A percentile compares a stretch with the other conserved stretches of the same genome.
phyloP scores from a whole-genome alignment of 2,888 invertebrate species.

The Ectemnius cavifrons region DNA sequence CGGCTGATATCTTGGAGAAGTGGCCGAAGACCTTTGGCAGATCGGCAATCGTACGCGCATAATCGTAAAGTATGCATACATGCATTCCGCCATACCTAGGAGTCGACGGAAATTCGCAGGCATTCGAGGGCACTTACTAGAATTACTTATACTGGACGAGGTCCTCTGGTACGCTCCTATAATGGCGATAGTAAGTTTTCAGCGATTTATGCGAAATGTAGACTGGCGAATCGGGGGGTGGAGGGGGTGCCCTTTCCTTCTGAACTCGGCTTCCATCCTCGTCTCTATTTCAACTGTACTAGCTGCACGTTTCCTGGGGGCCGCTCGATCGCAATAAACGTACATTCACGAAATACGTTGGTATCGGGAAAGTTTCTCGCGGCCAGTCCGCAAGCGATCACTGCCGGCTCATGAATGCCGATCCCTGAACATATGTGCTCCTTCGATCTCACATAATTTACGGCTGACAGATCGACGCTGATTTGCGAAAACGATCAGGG shows the following conservation, averaged over 20 bases:
- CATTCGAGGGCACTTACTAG: slow-evolving; percentile 58
- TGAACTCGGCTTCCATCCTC: slow-evolving; percentile 14
- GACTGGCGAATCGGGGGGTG: slow-evolving; percentile 13
- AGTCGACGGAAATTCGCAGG: slow-evolving; percentile 53
- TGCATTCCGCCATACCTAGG: slow-evolving; percentile 28
- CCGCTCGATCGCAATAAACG: slow-evolving; percentile 11
- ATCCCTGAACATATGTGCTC: neutral
- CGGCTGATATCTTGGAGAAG: slow-evolving; percentile 23
- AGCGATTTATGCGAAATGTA: slow-evolving; percentile 52
- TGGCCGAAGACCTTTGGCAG: slow-evolving; percentile 27
- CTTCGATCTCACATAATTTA: slow-evolving; percentile 35
- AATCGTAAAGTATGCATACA: slow-evolving; percentile 47
- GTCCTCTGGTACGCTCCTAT: slow-evolving; percentile 30
- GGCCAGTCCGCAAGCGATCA: neutral
- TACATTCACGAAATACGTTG: slow-evolving; percentile 48
- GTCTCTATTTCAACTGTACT: slow-evolving; percentile 14
- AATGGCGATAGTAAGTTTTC: slow-evolving; percentile 52
- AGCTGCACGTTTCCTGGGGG: neutral
- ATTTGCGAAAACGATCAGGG: slow-evolving; percentile 26
- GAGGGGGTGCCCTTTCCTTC: slow-evolving; percentile 6
- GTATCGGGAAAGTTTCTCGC: slow-evolving; percentile 26
- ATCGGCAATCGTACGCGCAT: slow-evolving; percentile 30
- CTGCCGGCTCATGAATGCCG: slow-evolving; percentile 2
- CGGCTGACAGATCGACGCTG: slow-evolving; percentile 20
- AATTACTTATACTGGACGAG: slow-evolving; percentile 53